phyloP scores from a whole-genome alignment of 1,140 invertebrate species.

The Mercenaria mercenaria region DNA sequence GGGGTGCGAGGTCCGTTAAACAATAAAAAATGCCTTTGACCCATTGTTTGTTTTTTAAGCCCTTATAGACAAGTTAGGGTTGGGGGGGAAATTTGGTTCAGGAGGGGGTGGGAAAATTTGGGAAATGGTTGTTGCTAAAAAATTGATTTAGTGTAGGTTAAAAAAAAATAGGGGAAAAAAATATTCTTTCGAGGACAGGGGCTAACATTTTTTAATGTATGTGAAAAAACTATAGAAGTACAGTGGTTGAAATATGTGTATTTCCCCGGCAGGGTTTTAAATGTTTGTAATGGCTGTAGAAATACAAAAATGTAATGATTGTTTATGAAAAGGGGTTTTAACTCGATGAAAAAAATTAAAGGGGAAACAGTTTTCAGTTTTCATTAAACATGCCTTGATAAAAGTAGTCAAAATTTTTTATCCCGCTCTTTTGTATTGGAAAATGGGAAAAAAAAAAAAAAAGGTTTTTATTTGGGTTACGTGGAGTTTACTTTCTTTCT shows the following conservation, averaged over 20 bases:
- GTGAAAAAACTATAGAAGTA: background rate
- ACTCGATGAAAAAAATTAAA: background rate
- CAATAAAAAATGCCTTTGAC: too few relatives aligned
- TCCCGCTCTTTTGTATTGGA: background rate
- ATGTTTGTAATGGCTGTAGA: background rate
- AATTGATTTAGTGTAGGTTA: slow-evolving; percentile 5
- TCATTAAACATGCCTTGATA: background rate
- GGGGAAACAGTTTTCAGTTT: background rate
- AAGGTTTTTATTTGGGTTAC: too few relatives aligned
- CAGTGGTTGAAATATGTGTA: background rate
- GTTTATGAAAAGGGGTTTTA: background rate
- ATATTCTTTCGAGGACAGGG: background rate
- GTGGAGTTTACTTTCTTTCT: too few relatives aligned
- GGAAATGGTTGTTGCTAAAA: background rate
- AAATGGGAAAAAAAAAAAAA: background rate
- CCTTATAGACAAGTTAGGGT: too few relatives aligned
- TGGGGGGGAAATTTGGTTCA: background rate
- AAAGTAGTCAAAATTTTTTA: background rate
- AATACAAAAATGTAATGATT: too few relatives aligned
- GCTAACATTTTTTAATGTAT: background rate
- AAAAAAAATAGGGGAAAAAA: background rate
- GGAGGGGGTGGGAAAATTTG: background rate
- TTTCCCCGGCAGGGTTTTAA: background rate
- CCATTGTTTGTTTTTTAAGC: too few relatives aligned
- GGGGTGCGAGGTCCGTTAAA: background rate